Percentiles rank a stretch among this genome's conserved stretches.
These are phyloP conservation scores for Hucho hucho DNA, from an alignment of 2,113 vertebrate species.

Conservation along the genomic window DNA sequence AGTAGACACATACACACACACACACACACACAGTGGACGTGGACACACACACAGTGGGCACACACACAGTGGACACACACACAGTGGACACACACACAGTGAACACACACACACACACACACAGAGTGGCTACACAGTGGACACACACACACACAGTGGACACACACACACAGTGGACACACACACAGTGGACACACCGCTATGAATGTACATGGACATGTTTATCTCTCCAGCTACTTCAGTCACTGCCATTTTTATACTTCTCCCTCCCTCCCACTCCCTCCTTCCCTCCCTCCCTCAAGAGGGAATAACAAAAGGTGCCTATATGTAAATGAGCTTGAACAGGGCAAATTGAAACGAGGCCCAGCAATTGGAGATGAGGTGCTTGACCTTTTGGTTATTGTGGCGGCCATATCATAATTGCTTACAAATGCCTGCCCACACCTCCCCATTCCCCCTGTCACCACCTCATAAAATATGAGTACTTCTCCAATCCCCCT, in stretches of 20 bases:
- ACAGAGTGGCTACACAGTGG: no score
- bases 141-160: constrained; percentile 1
- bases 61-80: no score
- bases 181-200: constrained; percentile 19
- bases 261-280: neutral
- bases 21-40: neutral
- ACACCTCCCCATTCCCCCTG: neutral
- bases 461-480: neutral
- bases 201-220: constrained; percentile 24
- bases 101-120: no score
- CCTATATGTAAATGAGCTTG: constrained; percentile 43
- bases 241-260: constrained; percentile 6
- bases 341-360: constrained; percentile 27
- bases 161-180: neutral
- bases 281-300: neutral
- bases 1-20: no score
- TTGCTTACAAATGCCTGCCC: constrained; percentile 34
- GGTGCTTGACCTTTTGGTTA: constrained; percentile 52
- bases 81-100: no score
- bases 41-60: neutral
- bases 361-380: constrained; percentile 28
- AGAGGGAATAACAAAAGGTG: constrained; percentile 28
- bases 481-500: constrained; percentile 6
- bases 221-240: constrained; percentile 46
- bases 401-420: constrained; percentile 22